Evolutionary conservation across 2,797 vertebrate genomes (phyloP).

Genomic region (Ficedula albicollis): DNA sequence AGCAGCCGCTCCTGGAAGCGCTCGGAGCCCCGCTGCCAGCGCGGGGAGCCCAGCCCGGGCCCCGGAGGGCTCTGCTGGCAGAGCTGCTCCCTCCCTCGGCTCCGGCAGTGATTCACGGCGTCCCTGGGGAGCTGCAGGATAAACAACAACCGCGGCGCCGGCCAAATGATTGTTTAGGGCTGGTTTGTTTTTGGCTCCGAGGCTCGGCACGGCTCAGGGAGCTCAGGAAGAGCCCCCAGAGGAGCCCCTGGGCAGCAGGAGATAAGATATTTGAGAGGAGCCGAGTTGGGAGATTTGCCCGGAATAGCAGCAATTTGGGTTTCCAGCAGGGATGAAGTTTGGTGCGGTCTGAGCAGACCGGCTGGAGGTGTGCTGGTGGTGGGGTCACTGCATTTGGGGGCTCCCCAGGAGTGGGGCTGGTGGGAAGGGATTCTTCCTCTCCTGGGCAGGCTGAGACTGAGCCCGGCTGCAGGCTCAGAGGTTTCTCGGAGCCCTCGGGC

Average conservation of each 20-base stretch:
- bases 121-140: conserved; percentile 24
- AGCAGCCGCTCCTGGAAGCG: background rate
- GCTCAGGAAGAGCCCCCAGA: background rate
- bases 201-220: background rate
- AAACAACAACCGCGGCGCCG: background rate
- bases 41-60: background rate
- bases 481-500: too few species aligned
- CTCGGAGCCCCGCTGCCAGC: background rate
- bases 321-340: too few species aligned
- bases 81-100: background rate
- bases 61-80: background rate
- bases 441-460: background rate
- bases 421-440: background rate
- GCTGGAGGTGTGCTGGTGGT: accelerated
- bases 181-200: background rate
- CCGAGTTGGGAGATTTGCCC: accelerated
- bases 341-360: accelerated
- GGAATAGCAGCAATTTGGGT: background rate
- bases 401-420: background rate
- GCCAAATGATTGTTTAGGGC: background rate
- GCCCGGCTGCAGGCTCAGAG: background rate
- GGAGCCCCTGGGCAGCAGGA: background rate
- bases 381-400: background rate
- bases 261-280: accelerated
- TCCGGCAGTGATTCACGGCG: background rate